Conservation (phyloP, 2,888 invertebrate species). For the Thecocarcelia acutangulata region DNA sequence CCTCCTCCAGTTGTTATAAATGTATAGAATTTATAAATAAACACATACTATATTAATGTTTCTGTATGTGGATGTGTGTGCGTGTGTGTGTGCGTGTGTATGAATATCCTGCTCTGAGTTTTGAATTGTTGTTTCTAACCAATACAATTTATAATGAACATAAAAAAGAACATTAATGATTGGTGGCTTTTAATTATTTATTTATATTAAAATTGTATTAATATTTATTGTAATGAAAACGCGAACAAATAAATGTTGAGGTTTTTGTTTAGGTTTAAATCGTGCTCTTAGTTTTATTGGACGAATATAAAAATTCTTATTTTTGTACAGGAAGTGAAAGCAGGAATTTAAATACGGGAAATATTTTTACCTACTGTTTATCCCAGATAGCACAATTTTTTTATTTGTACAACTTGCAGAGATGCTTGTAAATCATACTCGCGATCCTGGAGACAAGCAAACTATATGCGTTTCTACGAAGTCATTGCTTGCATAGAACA, state of each 20-base stretch:
- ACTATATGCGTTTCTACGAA: no score
- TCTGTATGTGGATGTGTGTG: no score
- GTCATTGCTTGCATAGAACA: no score
- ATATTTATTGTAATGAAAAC: conserved; percentile 18
- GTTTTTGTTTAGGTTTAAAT: conserved; percentile 40
- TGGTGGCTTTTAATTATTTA: conserved; percentile 64
- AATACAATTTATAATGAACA: conserved; percentile 60
- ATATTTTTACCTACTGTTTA: no score
- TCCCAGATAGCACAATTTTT: no score
- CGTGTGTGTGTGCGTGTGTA: neutral
- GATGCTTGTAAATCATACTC: no score
- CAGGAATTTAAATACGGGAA: conserved; percentile 5
- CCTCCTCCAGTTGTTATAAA: conserved; percentile 23
- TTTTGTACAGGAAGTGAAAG: conserved; percentile 14
- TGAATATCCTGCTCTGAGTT: conserved; percentile 26
- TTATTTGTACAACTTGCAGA: no score
- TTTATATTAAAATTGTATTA: conserved; percentile 50
- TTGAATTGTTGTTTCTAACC: conserved; percentile 40
- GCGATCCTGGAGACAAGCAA: no score
- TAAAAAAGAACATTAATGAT: conserved; percentile 56
- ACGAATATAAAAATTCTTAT: neutral
- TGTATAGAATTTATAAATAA: conserved; percentile 46
- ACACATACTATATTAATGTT: neutral
- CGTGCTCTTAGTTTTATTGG: conserved; percentile 21
- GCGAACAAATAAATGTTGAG: conserved; percentile 41